Percentiles rank a stretch among this genome's conserved stretches.
Evolutionary conservation across 2,888 invertebrate species (phyloP).

Genomic region (Drosophila conformis): DNA sequence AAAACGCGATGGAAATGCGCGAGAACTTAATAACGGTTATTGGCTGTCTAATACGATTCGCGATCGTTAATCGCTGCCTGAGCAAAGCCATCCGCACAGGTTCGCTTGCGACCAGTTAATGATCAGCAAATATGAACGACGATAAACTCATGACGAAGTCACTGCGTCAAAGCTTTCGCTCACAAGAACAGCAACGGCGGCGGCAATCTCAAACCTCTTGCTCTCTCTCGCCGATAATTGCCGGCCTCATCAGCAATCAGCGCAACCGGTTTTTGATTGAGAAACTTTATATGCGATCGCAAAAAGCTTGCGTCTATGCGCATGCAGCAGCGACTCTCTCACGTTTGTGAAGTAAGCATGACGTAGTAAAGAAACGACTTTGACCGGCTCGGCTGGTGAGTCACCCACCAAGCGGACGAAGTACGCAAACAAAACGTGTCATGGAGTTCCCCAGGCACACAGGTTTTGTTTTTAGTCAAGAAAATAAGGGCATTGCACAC

Average conservation of each 20-base stretch:
- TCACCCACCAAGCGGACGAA: slow-evolving; percentile 36
- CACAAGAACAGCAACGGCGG: neutral
- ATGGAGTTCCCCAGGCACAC: slow-evolving; percentile 75
- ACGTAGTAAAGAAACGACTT: slow-evolving; percentile 50
- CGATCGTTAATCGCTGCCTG: slow-evolving; percentile 16
- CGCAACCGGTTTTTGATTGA: slow-evolving; percentile 26
- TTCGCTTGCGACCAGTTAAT: slow-evolving; percentile 58
- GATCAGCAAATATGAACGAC: slow-evolving; percentile 50
- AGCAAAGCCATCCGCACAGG: slow-evolving; percentile 53
- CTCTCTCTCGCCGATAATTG: neutral
- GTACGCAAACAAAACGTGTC: slow-evolving; percentile 37
- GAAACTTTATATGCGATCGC: slow-evolving; percentile 34
- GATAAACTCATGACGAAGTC: slow-evolving; percentile 67
- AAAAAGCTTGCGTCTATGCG: slow-evolving; percentile 31
- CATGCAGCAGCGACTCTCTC: slow-evolving; percentile 8
- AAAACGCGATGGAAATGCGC: neutral
- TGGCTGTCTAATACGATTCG: slow-evolving; percentile 11
- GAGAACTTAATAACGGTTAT: slow-evolving; percentile 55
- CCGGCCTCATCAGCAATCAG: slow-evolving; percentile 10
- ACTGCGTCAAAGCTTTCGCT: slow-evolving; percentile 53
- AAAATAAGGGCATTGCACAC: neutral
- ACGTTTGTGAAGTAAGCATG: slow-evolving; percentile 45
- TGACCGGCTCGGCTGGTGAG: slow-evolving; percentile 35
- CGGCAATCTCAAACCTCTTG: neutral
- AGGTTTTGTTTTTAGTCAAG: slow-evolving; percentile 33